These are phyloP conservation scores for Entomobrya multifasciata DNA, from an alignment of 2,888 invertebrate species.

Conservation along the genomic window DNA sequence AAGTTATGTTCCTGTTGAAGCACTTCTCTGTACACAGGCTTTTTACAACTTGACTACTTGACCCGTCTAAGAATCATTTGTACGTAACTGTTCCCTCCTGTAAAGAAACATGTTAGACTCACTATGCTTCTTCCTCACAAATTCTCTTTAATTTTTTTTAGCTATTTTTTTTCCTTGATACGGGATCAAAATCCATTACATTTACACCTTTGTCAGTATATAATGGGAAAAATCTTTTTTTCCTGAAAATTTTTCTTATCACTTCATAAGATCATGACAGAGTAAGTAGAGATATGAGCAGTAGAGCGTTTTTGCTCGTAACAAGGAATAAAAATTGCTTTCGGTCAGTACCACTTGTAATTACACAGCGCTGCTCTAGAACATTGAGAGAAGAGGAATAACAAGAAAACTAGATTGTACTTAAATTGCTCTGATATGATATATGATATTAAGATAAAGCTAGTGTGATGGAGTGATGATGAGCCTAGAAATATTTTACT, in stretches of 20 bases:
- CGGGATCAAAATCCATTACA: neutral
- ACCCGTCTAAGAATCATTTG: neutral
- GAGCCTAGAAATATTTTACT: no score
- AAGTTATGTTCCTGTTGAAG: slow-evolving; percentile 45
- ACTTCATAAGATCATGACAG: slow-evolving; percentile 41
- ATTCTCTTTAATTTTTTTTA: slow-evolving; percentile 15
- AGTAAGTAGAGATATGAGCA: slow-evolving; percentile 3
- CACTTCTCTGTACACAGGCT: slow-evolving; percentile 62
- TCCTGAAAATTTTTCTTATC: slow-evolving; percentile 37
- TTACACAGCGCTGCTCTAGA: slow-evolving; percentile 58
- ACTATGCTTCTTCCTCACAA: neutral
- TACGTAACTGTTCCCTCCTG: neutral
- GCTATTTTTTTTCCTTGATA: slow-evolving; percentile 25
- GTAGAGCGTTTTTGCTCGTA: slow-evolving; percentile 36
- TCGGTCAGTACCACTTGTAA: slow-evolving; percentile 72
- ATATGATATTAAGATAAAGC: neutral
- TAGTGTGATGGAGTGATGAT: neutral
- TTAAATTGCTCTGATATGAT: slow-evolving; percentile 4
- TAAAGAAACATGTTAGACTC: neutral
- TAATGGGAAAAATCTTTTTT: slow-evolving; percentile 45
- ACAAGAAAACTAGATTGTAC: slow-evolving; percentile 49
- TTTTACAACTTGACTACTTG: slow-evolving; percentile 39
- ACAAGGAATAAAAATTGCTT: slow-evolving; percentile 53
- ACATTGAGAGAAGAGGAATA: slow-evolving; percentile 12
- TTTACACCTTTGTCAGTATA: neutral